Base-by-base conservation (phyloP, 2,113 vertebrate species). In the Caracal caracal region DNA sequence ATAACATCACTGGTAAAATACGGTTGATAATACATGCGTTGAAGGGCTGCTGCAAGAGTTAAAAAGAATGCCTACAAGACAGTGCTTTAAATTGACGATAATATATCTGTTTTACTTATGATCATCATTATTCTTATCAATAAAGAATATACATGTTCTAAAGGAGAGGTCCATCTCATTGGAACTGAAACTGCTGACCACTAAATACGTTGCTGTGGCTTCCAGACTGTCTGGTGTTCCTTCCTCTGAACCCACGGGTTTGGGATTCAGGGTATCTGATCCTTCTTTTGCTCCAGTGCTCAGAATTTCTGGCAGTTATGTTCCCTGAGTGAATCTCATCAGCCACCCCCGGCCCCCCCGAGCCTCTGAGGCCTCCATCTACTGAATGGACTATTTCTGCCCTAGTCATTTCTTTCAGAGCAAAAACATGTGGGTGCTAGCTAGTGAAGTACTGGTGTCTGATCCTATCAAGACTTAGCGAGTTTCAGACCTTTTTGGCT, bases 391-490 rank as follows among this genome's bases (percentile, higher is more conserved):
- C 0, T 3, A 0, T 78, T 90, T 70, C 37, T 87, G 83, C n/a
- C 16, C 73, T 20, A 43, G 16, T 28, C 89, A 40, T n/a, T 73
- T 93, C 53, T 89, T 61, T 6, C 0, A 53, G 51, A 73, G 47
- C 40, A 15, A 59, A 95, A 83, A 19, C 37, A 4, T 24, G 4
- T 2, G 26, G n/a, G 16, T 71, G 4, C 37, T n/a, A 17, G 35
- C 26, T 59, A 30, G 19, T 51, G 24, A 86, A 43, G 15, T 61
- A 16, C 49, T 53, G 19, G 10, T 40, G 9, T 40, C 47, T 91
- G 78, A 65, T 71, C 26, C 28, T 63, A 0, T 71, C n/a, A 35
- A 9, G 10, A 1, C 3, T 4, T 61, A 73, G 6, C 6, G 30
- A 19, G 20, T 59, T 92, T 26, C 28, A 73, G 47, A 47, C 5